A percentile compares a stretch with the other conserved stretches of the same genome.
phyloP scores from a whole-genome alignment of 2,888 invertebrate genomes.

The Temnothorax unifasciatus region DNA sequence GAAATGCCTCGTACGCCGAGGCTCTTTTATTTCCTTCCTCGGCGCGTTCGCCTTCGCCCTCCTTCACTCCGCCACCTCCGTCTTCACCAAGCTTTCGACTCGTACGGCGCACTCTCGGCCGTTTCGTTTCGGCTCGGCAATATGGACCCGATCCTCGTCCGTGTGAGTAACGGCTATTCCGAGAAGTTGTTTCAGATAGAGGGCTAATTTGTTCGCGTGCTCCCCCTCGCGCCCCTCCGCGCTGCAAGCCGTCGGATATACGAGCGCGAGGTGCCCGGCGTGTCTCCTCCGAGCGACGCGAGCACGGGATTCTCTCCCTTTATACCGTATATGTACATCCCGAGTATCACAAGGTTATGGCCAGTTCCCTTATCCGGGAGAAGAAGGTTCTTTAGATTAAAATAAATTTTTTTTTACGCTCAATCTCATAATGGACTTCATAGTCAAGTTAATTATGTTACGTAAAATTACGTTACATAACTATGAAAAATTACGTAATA shows the following conservation, averaged over 20 bases:
- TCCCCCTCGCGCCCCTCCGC: constrained; percentile 66
- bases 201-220: constrained; percentile 85
- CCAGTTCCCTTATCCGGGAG: constrained; percentile 9
- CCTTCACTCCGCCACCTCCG: constrained; percentile 46
- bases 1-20: constrained; percentile 75
- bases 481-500: not conserved
- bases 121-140: constrained; percentile 70
- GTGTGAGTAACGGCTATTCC: constrained; percentile 85
- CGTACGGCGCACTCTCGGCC: constrained; percentile 65
- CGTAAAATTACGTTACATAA: not conserved
- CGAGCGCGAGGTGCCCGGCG: constrained; percentile 65
- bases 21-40: constrained; percentile 62
- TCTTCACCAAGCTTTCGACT: constrained; percentile 54
- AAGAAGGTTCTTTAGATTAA: not conserved
- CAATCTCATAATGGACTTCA: not conserved
- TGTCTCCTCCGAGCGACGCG: constrained; percentile 53
- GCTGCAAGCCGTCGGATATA: constrained; percentile 56
- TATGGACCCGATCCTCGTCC: constrained; percentile 74
- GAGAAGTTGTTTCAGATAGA: constrained; percentile 85
- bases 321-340: not conserved
- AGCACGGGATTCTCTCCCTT: constrained; percentile 58
- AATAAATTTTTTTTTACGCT: not conserved
- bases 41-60: constrained; percentile 7
- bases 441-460: not conserved
- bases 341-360: not conserved